phyloP scores from a whole-genome alignment of 2,888 invertebrate species.

The Podabrus alpinus region DNA sequence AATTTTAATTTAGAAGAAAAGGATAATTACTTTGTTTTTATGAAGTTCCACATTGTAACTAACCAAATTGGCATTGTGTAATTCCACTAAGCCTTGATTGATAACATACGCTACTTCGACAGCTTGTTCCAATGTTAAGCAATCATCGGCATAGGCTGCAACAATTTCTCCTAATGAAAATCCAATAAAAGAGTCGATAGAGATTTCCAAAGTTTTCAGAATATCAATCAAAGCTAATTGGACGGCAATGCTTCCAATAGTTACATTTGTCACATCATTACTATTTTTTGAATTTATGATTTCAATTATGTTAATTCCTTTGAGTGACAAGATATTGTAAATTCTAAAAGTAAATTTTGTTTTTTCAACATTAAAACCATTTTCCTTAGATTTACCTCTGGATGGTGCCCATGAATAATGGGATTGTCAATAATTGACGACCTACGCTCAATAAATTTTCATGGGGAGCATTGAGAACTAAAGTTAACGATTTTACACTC shows the following conservation, averaged over 20 bases:
- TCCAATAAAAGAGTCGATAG: slow-evolving; percentile 51
- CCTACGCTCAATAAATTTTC: slow-evolving; percentile 7
- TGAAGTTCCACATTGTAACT: neutral
- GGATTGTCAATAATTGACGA: slow-evolving; percentile 67
- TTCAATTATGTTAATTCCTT: slow-evolving; percentile 14
- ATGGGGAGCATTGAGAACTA: slow-evolving; percentile 1
- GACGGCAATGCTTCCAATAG: slow-evolving; percentile 56
- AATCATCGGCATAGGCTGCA: slow-evolving; percentile 89
- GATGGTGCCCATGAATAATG: slow-evolving; percentile 74
- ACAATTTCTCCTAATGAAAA: slow-evolving; percentile 90
- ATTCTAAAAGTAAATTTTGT: slow-evolving; percentile 7
- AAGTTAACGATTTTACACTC: neutral
- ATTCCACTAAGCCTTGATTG: neutral
- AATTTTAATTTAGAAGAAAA: neutral
- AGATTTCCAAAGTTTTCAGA: slow-evolving; percentile 56
- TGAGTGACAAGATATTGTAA: slow-evolving; percentile 6
- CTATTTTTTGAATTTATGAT: neutral
- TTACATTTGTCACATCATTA: neutral
- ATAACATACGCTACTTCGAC: slow-evolving; percentile 3
- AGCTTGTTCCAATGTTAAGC: slow-evolving; percentile 80
- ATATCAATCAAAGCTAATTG: slow-evolving; percentile 58
- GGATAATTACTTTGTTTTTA: neutral
- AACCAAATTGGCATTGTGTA: neutral
- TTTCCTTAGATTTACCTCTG: slow-evolving; percentile 53
- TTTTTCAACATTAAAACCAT: neutral